Conservation (phyloP, 2,888 invertebrate genomes). For the Oasisia sp. region DNA sequence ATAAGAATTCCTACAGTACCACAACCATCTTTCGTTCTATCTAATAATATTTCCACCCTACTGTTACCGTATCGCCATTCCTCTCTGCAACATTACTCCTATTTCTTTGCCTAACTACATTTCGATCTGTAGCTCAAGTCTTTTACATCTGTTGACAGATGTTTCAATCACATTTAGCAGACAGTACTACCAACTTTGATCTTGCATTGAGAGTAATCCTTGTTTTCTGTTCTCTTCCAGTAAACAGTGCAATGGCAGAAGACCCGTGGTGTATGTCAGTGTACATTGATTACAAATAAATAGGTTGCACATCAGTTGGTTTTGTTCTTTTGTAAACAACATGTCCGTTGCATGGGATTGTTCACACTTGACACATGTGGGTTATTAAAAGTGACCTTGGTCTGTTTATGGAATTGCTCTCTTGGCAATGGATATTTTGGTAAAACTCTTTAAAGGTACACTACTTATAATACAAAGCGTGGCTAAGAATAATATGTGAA, state of each 20-base stretch:
- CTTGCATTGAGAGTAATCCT: neutral
- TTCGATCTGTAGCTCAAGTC: neutral
- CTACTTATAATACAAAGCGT: too few species aligned
- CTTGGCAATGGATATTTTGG: too few species aligned
- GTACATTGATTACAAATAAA: slow-evolving; percentile 12
- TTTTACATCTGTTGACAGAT: neutral
- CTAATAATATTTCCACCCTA: too few species aligned
- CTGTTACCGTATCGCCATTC: too few species aligned
- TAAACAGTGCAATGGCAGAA: slow-evolving; percentile 3
- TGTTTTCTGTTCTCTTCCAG: neutral
- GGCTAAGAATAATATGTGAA: too few species aligned
- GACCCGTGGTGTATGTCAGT: neutral
- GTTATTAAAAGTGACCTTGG: too few species aligned
- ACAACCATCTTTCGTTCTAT: too few species aligned
- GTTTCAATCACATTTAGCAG: neutral
- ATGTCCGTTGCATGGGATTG: neutral
- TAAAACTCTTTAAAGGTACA: too few species aligned
- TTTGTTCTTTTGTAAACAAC: neutral
- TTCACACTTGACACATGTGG: neutral
- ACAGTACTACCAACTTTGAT: neutral
- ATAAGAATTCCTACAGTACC: too few species aligned
- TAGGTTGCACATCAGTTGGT: neutral
- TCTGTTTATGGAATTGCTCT: too few species aligned
- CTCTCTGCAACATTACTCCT: too few species aligned
- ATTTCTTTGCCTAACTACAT: too few species aligned